Evolutionary conservation across 2,113 vertebrate species (phyloP).

Genomic region (Caretta caretta): DNA sequence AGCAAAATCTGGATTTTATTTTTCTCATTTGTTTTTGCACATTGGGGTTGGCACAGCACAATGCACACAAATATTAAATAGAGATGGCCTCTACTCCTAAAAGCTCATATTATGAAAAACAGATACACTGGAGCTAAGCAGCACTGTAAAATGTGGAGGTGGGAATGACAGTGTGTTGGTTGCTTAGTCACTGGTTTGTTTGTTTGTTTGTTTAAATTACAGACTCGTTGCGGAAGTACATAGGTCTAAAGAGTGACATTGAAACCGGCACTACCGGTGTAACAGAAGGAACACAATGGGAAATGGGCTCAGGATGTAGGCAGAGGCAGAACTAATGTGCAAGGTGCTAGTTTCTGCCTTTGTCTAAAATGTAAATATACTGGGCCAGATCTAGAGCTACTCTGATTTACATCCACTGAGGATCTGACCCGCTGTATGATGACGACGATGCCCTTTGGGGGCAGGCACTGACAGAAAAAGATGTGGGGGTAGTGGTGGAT

Average conservation of each 20-base stretch:
- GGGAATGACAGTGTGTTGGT: not conserved
- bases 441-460: not conserved
- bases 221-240: not conserved
- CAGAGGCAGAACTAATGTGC: not conserved
- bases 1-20: not conserved
- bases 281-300: not conserved
- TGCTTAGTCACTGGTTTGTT: not conserved
- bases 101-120: conserved; percentile 24
- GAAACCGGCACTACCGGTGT: not conserved
- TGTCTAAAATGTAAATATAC: not conserved
- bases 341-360: not conserved
- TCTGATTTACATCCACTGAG: not conserved
- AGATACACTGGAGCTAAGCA: not conserved
- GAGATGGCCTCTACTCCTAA: not conserved
- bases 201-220: not conserved
- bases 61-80: not conserved
- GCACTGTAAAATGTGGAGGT: not conserved
- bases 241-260: not conserved
- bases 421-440: not conserved
- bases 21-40: not conserved
- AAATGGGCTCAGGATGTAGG: not conserved
- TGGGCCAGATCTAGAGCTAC: not conserved
- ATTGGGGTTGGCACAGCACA: not conserved
- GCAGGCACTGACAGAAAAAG: not conserved
- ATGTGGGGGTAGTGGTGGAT: not conserved